Percentiles rank a stretch among this genome's conserved stretches.
phyloP scores from a whole-genome alignment of 2,797 vertebrate genomes.

The Synanceia verrucosa region DNA sequence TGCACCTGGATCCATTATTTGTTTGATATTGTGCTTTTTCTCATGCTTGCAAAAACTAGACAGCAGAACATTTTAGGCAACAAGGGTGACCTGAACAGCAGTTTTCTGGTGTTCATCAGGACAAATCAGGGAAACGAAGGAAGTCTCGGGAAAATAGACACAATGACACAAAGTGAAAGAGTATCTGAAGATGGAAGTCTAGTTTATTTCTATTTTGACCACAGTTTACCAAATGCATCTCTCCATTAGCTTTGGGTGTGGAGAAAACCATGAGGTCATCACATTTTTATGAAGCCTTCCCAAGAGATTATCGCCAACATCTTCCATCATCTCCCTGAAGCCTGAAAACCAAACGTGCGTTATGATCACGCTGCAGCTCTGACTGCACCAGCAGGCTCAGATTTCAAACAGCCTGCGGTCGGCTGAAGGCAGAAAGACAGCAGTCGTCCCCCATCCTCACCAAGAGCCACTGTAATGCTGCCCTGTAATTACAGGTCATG shows the following conservation, averaged over 20 bases:
- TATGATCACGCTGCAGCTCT: slow-evolving; percentile 50
- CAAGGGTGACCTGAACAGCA: no score
- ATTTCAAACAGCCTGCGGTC: slow-evolving; percentile 76
- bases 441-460: slow-evolving; percentile 50
- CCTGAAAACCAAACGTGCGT: slow-evolving; percentile 34
- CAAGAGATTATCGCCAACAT: slow-evolving; percentile 18
- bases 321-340: slow-evolving; percentile 44
- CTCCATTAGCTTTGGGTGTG: slow-evolving; percentile 1
- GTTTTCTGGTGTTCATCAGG: no score
- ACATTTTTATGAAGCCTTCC: background rate
- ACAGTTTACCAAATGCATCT: slow-evolving; percentile 15
- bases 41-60: no score
- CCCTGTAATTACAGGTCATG: slow-evolving; percentile 79
- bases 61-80: no score
- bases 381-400: slow-evolving; percentile 58
- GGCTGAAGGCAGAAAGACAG: slow-evolving; percentile 60
- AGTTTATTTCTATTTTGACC: slow-evolving; percentile 6
- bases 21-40: no score
- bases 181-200: slow-evolving; percentile 7
- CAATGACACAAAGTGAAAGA: background rate
- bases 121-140: slow-evolving; percentile 41
- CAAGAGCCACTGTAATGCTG: slow-evolving; percentile 60
- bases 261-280: slow-evolving; percentile 23
- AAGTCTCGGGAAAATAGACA: slow-evolving; percentile 1
- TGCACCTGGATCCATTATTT: no score